These are phyloP conservation scores for Dorcus hopei DNA, from an alignment of 2,888 invertebrate species.

Conservation along the genomic window DNA sequence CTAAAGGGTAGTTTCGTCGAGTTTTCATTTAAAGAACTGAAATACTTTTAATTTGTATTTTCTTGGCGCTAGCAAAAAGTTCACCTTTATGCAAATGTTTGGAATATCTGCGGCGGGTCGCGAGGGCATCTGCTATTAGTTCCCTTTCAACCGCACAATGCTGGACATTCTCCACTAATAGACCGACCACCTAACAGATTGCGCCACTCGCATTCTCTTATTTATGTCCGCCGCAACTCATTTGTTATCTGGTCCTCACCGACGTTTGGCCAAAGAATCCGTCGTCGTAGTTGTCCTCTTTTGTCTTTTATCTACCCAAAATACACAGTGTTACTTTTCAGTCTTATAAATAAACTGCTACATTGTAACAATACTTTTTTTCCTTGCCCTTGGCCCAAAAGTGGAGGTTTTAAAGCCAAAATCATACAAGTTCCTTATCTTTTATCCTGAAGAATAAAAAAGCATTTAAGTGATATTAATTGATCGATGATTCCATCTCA, in stretches of 20 bases:
- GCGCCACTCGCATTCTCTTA: slow-evolving; percentile 44
- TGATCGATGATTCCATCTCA: no score
- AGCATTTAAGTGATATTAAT: no score
- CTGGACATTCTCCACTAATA: slow-evolving; percentile 47
- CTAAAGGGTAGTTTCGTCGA: no score
- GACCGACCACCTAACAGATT: slow-evolving; percentile 47
- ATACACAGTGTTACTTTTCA: neutral
- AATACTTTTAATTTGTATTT: no score
- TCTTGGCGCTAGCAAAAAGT: neutral
- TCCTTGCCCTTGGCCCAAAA: no score
- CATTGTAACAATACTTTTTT: neutral
- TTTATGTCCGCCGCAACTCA: slow-evolving; percentile 41
- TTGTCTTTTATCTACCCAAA: slow-evolving; percentile 12
- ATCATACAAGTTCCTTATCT: no score
- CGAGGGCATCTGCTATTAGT: slow-evolving; percentile 41
- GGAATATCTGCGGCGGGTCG: slow-evolving; percentile 41
- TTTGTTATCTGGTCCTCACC: slow-evolving; percentile 33
- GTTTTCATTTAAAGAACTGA: no score
- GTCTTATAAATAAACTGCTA: neutral
- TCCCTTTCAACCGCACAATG: slow-evolving; percentile 44
- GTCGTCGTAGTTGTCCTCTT: slow-evolving; percentile 4
- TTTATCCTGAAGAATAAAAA: no score
- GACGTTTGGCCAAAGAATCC: slow-evolving; percentile 9
- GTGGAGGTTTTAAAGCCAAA: no score
- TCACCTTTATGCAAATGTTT: slow-evolving; percentile 33